Percentiles rank a stretch among this genome's conserved stretches.
These are phyloP conservation scores for Alexandromys fortis DNA, from an alignment of 2,113 vertebrate species.

Conservation along the genomic window DNA sequence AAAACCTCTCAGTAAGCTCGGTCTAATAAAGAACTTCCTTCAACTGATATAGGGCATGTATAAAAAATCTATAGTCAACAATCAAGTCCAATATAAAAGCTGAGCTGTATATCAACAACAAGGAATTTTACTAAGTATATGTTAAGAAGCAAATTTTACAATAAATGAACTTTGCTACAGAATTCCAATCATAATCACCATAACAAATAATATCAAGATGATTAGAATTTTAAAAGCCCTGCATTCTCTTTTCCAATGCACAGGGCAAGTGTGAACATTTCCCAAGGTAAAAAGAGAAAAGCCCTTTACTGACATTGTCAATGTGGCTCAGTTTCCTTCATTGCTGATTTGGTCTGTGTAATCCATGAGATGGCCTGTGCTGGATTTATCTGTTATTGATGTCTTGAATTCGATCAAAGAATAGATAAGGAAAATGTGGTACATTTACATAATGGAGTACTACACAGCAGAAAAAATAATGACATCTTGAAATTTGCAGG, in stretches of 20 bases:
- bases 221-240: neutral
- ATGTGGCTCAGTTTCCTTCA: neutral
- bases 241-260: neutral
- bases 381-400: neutral
- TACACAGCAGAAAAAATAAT: no score
- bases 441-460: no score
- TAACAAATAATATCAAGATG: neutral
- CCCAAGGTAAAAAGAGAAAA: neutral
- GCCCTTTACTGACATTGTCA: neutral
- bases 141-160: neutral
- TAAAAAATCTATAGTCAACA: neutral
- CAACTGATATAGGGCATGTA: neutral
- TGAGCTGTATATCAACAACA: neutral
- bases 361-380: neutral
- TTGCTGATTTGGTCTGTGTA: neutral
- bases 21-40: neutral
- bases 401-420: neutral
- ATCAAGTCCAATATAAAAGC: neutral
- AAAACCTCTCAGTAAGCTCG: neutral
- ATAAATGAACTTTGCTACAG: neutral
- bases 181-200: neutral
- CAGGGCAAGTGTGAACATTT: neutral
- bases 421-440: no score
- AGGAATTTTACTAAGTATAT: neutral
- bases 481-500: no score